Evolutionary conservation across 2,888 invertebrate genomes (phyloP).

Genomic region (Ophion slaviceki): DNA sequence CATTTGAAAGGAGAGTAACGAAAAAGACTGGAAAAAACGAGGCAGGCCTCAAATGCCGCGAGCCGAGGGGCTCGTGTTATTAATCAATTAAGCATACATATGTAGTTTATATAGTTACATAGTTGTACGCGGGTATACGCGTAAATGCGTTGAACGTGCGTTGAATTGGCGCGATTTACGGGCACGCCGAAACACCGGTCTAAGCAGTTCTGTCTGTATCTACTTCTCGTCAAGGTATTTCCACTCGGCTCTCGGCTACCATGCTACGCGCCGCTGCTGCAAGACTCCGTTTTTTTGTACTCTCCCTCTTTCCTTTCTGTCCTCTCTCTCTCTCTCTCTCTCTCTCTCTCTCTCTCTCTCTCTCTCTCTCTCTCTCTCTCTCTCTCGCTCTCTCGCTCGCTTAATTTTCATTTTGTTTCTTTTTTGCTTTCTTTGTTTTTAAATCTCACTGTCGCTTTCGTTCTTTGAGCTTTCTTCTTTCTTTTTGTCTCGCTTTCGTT

Average conservation of each 20-base stretch:
- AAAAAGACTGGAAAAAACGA: neutral
- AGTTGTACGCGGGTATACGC: constrained; percentile 16
- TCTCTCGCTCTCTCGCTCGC: too few relatives aligned
- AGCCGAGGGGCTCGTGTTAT: constrained; percentile 16
- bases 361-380: too few relatives aligned
- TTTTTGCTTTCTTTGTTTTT: too few relatives aligned
- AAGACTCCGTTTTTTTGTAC: constrained; percentile 7
- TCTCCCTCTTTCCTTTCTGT: neutral
- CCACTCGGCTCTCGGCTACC: constrained; percentile 58
- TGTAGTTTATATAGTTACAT: constrained; percentile 20
- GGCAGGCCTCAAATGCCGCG: constrained; percentile 8
- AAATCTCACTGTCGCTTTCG: too few relatives aligned
- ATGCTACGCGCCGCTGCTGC: constrained; percentile 55
- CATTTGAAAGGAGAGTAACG: neutral
- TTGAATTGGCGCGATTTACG: constrained; percentile 51
- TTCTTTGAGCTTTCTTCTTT: neutral
- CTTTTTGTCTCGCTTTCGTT: constrained; percentile 3
- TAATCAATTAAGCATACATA: constrained; percentile 45
- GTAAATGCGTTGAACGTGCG: constrained; percentile 40
- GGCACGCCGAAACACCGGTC: constrained; percentile 45
- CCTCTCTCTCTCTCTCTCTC: neutral
- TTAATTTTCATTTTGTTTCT: neutral
- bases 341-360: too few relatives aligned
- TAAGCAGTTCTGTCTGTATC: constrained; percentile 54
- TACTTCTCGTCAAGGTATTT: constrained; percentile 47